These are phyloP conservation scores for Lacerta bilineata DNA, from an alignment of 2,797 vertebrate genomes.

Conservation along the genomic window DNA sequence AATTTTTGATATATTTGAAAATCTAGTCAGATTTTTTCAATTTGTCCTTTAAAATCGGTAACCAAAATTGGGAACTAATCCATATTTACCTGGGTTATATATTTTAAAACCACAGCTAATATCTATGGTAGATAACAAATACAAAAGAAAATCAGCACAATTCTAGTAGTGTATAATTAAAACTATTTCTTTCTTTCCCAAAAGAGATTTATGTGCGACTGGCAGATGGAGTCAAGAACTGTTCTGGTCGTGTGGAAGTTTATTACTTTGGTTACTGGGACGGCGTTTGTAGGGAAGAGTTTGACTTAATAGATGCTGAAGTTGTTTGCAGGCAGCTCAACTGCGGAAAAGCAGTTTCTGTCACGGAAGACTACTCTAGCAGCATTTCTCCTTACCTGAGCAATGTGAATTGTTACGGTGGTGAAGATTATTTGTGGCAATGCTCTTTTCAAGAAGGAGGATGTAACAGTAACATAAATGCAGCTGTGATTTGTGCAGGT, in stretches of 20 bases:
- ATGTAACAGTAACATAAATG: neutral
- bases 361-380: accelerated
- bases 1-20: too few species aligned
- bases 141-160: neutral
- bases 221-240: neutral
- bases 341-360: neutral
- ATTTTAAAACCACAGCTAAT: neutral
- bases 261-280: neutral
- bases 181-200: neutral
- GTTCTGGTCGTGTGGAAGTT: slow-evolving; percentile 14
- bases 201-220: neutral
- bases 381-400: neutral
- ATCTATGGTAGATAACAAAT: neutral
- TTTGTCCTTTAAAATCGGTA: neutral
- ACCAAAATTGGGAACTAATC: neutral
- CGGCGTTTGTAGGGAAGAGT: neutral
- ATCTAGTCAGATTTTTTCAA: neutral
- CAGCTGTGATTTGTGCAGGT: slow-evolving; percentile 24
- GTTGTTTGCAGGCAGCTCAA: slow-evolving; percentile 22
- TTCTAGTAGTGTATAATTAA: neutral
- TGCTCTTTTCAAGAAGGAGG: slow-evolving; percentile 25
- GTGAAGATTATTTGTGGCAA: slow-evolving; percentile 17
- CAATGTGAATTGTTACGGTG: neutral
- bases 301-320: neutral
- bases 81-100: neutral